phyloP scores from a whole-genome alignment of 2,888 invertebrate species.

The Lasius fuliginosus region DNA sequence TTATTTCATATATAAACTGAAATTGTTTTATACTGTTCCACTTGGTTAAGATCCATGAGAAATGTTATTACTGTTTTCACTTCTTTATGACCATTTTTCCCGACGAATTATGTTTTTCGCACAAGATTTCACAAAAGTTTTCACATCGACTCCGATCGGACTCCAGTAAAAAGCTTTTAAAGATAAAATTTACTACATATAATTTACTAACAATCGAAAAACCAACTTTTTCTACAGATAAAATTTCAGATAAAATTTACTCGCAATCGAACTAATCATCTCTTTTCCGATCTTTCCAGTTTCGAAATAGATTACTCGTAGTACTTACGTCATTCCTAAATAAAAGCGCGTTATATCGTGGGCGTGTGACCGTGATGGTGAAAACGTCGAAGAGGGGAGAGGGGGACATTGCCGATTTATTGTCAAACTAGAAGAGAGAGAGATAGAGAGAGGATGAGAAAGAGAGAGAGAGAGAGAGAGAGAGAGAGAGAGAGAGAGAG shows the following conservation, averaged over 20 bases:
- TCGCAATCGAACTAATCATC: background rate
- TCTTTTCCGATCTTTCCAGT: background rate
- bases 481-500: background rate
- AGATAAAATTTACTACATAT: constrained; percentile 30
- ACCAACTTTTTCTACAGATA: background rate
- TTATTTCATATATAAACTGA: background rate
- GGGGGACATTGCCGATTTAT: constrained; percentile 28
- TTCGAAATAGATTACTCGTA: background rate
- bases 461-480: background rate
- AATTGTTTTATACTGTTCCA: background rate
- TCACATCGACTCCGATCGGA: constrained; percentile 17
- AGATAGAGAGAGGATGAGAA: background rate
- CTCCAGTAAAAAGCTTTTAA: background rate
- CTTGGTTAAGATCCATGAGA: constrained; percentile 1
- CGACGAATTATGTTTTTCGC: constrained; percentile 30
- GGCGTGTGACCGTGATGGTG: background rate
- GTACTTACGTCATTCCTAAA: background rate
- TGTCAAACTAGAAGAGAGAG: background rate
- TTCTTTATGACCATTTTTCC: constrained; percentile 8
- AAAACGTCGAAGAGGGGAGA: constrained; percentile 4
- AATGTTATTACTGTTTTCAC: constrained; percentile 35
- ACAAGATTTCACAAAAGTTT: constrained; percentile 10
- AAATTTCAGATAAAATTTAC: constrained; percentile 27
- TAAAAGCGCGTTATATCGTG: constrained; percentile 1
- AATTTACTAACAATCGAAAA: constrained; percentile 28